phyloP scores from a whole-genome alignment of 1,140 invertebrate species.

The Aphelinus certus region DNA sequence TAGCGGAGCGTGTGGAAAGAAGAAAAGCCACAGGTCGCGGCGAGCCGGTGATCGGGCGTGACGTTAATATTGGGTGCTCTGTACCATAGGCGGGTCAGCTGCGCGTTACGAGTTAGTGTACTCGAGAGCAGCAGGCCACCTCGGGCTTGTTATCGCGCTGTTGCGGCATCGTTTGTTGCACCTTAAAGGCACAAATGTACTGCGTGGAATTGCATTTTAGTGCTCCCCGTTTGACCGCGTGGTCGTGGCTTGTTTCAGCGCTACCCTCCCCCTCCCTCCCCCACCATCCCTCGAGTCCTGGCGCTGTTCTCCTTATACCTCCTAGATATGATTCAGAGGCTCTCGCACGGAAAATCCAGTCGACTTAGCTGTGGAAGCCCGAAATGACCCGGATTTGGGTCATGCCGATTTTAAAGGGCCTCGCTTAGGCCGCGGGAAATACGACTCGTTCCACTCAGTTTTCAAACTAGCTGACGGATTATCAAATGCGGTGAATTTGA shows the following conservation, averaged over 20 bases:
- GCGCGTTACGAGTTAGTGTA: neutral
- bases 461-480: neutral
- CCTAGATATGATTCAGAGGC: conserved; percentile 13
- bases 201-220: conserved; percentile 33
- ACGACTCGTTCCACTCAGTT: no score
- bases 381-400: conserved; percentile 7
- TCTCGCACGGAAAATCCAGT: conserved; percentile 14
- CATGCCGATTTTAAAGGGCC: conserved; percentile 10
- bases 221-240: neutral
- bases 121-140: neutral
- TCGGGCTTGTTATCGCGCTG: conserved; percentile 39
- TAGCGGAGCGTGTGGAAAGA: no score
- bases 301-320: neutral
- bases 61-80: neutral
- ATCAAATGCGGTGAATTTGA: neutral
- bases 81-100: neutral
- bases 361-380: neutral
- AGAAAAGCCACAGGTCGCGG: neutral
- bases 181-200: conserved; percentile 33
- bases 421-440: no score
- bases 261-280: neutral
- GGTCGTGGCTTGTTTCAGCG: neutral
- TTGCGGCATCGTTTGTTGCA: conserved; percentile 38
- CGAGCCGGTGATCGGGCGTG: conserved; percentile 10
- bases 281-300: neutral